A percentile compares a stretch with the other conserved stretches of the same genome.
These are phyloP conservation scores for Amblyopsis hoosieri DNA, from an alignment of 2,797 vertebrate species.

Conservation along the genomic window DNA sequence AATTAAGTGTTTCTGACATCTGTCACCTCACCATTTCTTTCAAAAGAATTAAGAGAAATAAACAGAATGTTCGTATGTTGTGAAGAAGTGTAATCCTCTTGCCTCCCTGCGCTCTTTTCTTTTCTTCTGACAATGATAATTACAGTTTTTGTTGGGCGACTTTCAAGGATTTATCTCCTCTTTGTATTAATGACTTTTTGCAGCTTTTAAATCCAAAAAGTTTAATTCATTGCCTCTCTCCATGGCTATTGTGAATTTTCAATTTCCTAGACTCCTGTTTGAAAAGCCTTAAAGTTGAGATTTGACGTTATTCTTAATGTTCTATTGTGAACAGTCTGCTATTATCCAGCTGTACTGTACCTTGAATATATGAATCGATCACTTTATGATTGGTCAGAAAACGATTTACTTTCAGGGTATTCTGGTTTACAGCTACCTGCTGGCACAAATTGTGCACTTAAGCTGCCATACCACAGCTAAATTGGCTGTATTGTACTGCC, in stretches of 20 bases:
- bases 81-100: constrained; percentile 82
- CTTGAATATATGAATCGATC: constrained; percentile 24
- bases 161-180: constrained; percentile 83
- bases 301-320: constrained; percentile 54
- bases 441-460: neutral
- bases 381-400: constrained; percentile 23
- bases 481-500: constrained; percentile 3
- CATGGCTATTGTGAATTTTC: constrained; percentile 76
- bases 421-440: constrained; percentile 34
- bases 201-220: constrained; percentile 81
- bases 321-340: constrained; percentile 33
- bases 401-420: constrained; percentile 21
- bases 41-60: constrained; percentile 79
- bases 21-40: constrained; percentile 78
- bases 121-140: constrained; percentile 81
- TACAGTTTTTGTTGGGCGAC: constrained; percentile 81
- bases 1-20: constrained; percentile 81
- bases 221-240: constrained; percentile 78
- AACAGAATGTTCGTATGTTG: constrained; percentile 78
- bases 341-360: constrained; percentile 11
- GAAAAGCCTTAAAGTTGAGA: constrained; percentile 71
- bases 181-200: constrained; percentile 82
- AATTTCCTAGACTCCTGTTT: constrained; percentile 75
- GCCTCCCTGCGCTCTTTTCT: constrained; percentile 78
- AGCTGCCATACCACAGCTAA: constrained; percentile 9